Base-by-base conservation (phyloP, 2,797 vertebrate genomes). In the Argentina silus region DNA sequence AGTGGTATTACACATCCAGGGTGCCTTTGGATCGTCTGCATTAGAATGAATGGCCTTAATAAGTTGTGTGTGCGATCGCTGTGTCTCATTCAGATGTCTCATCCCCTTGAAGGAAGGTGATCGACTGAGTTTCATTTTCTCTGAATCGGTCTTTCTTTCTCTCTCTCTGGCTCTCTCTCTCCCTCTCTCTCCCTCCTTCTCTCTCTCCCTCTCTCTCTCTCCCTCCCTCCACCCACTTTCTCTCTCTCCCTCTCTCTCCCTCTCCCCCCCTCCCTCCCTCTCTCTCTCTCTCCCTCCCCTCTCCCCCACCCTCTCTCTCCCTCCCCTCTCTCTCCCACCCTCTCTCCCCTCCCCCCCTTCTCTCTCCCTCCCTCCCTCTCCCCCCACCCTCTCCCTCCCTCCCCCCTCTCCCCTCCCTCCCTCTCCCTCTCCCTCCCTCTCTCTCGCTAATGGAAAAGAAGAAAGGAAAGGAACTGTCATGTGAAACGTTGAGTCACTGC, bases 241-340 rank as follows among this genome's bases (percentile, higher is more conserved):
- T 55, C 53, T 17, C 53, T 17, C 53, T 17, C n/a, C 6, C 53
- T 55, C 14, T 55, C 53, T n/a, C 15, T 53, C 2, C 14, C 15
- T 53, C 51, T n/a, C 15, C 14, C 4, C 14, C 51, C 14, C 51
- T n/a, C 15, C 14, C 15, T n/a, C 51, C 14, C 9, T 53, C 51
- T n/a, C 15, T n/a, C 15, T n/a, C 15, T n/a, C 51, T 47, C 45
- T 47, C 45, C 45, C 45, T 47, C 45, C n/a, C 17, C 55, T 57
- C 55, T 57, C 55, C 17, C 64, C 55, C 70, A 75, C 59, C n/a
- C 1, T 61, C 6, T 59, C 50, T 63, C 17, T 17, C 70, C 74
- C 87, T 81, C 84, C 83, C 67, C 44, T 72, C 66, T 70, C 65
- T 75, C 74, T 70, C n/a, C n/a, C n/a, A n/a, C n/a, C n/a, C n/a